Evolutionary conservation across 35 echinoderm and acorn worm species (phyloP), one percentile per base, ranked within the genome.

Genomic region (Diadema setosum): DNA sequence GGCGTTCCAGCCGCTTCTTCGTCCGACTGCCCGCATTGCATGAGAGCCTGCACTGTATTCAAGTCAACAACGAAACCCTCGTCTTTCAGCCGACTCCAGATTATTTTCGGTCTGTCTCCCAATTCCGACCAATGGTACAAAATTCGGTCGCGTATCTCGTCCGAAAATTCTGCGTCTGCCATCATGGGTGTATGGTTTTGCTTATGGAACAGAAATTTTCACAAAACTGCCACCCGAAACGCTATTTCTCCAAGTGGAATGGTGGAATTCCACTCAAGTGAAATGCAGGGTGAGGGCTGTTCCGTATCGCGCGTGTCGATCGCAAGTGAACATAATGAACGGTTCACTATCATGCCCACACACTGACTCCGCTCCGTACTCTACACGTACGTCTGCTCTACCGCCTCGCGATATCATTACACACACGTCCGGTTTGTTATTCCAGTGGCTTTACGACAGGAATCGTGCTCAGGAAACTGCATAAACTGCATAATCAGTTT

Each of bases 41-140:
- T 78, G 5, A 78, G 73, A 6, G 63, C 73, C 16, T 78, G 73
- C 73, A 78, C 73, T 26, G 73, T 44, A 42, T 78, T 44, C 36
- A 78, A 78, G 44, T 78, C 63, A 78, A 78, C 73, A 39, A 35
- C 44, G 73, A 78, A 78, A 78, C 73, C 73, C 25, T 78, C 73
- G 5, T 78, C 73, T 36, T 44, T 34, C 73, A 78, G 30, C 12
- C 73, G 73, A 42, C 27, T 67, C 73, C 73, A 78, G 44, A 78
- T 78, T 26, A 78, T 78, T 78, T 44, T 44, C 73, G 73, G 73
- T 41, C 73, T 26, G 73, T 78, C 40, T 1, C 73, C 33, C 73
- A 78, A 78, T 78, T 78, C 73, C 73, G 73, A 39, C 73, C 73
- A 78, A 25, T 78, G 73, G 1, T 39, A 78, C 7, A 42, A 41